Percentiles rank a stretch among this genome's conserved stretches.
Evolutionary conservation across 2,888 invertebrate genomes (phyloP).

Genomic region (Cristatella mucedo): DNA sequence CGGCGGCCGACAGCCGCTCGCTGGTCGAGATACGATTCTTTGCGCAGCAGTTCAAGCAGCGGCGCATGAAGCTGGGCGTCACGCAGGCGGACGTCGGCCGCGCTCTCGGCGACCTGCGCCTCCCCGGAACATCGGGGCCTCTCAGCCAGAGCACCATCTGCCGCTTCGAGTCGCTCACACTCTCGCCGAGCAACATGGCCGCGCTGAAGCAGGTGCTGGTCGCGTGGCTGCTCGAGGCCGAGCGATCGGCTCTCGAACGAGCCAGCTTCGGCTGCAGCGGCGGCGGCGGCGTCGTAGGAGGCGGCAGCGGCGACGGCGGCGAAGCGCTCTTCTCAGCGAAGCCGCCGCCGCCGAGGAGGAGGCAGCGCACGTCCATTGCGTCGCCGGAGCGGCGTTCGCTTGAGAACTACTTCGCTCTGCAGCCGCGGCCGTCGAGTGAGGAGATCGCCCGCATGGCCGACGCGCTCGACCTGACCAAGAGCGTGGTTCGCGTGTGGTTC

Average conservation of each 20-base stretch:
- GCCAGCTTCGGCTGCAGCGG: too few relatives aligned
- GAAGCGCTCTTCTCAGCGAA: too few relatives aligned
- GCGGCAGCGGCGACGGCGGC: slow-evolving; percentile 53
- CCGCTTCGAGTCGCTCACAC: slow-evolving; percentile 90
- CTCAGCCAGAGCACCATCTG: slow-evolving; percentile 97
- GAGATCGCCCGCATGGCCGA: slow-evolving; percentile 99
- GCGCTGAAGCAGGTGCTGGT: slow-evolving; percentile 95
- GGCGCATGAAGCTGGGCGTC: slow-evolving; percentile 92
- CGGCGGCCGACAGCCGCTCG: too few relatives aligned
- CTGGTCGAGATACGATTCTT: too few relatives aligned
- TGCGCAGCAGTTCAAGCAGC: slow-evolving; percentile 95
- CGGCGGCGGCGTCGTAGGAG: slow-evolving; percentile 22
- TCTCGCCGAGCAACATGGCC: slow-evolving; percentile 99
- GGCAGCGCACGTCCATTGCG: slow-evolving; percentile 95
- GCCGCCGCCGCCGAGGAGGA: too few relatives aligned
- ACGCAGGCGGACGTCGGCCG: slow-evolving; percentile 96
- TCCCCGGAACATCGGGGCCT: slow-evolving; percentile 96
- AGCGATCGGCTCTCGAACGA: slow-evolving; percentile 29
- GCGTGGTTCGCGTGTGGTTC: slow-evolving; percentile 99
- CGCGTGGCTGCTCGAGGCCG: slow-evolving; percentile 95
- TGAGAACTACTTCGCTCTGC: slow-evolving; percentile 95
- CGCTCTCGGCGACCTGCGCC: slow-evolving; percentile 88
- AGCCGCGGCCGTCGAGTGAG: slow-evolving; percentile 94
- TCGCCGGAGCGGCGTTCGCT: slow-evolving; percentile 90
- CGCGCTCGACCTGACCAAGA: slow-evolving; percentile 96